Evolutionary conservation across 2,888 invertebrate species (phyloP), one percentile per base, ranked within the genome.

Genomic region (Metopia argyrocephala): DNA sequence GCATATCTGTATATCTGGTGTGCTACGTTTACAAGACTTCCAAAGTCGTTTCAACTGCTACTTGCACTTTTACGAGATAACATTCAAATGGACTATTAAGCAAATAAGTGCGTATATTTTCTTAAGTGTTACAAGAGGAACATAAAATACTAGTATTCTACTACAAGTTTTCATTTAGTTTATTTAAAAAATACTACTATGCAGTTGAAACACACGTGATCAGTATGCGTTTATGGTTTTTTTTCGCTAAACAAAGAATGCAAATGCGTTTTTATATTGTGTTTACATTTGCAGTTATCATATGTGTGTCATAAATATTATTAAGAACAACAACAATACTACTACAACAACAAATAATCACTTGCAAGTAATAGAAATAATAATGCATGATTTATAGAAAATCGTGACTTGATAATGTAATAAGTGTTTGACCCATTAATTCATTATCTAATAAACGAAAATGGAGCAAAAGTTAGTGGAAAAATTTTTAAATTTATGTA

Each of bases 141-240:
- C n/a, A n/a, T n/a, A n/a, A n/a, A n/a, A n/a, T n/a, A n/a, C n/a
- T n/a, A n/a, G n/a, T n/a, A n/a, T n/a, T n/a, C n/a, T n/a, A n/a
- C n/a, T n/a, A n/a, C n/a, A n/a, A n/a, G n/a, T n/a, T n/a, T n/a
- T n/a, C n/a, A n/a, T n/a, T n/a, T n/a, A n/a, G n/a, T n/a, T n/a
- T n/a, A n/a, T n/a, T n/a, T n/a, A n/a, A 25, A n/a, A 9, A 45
- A 54, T 38, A 3, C 12, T 73, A 15, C 38, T 27, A 23, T 66
- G 66, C 75, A 75, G 48, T 62, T 56, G 25, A 20, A 31, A 46
- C 61, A 68, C 68, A 76, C 68, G 68, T 68, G 68, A 69, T 76
- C 69, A 69, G 20, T 59, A 3, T 5, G 12, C 1, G 21, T 31
- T 46, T 21, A 52, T 27, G 25, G n/a, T n/a, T n/a, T n/a, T 3